A percentile compares a stretch with the other conserved stretches of the same genome.
Conservation (phyloP, 1,140 invertebrate genomes). For the Habropoda laboriosa region DNA sequence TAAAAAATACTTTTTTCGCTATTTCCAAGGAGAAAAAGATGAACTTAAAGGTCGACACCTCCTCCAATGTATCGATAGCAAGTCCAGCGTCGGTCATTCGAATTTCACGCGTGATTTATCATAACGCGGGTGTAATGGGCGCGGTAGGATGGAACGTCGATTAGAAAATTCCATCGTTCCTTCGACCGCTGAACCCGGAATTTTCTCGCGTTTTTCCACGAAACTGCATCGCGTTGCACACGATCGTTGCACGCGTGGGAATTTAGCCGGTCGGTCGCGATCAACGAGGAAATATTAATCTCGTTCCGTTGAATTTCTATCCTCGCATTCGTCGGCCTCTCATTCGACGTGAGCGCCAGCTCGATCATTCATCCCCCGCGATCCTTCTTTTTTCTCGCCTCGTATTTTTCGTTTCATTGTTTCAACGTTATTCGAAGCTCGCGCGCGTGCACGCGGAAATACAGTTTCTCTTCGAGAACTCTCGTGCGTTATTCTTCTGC, state of each 20-base stretch:
- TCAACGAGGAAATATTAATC: constrained; percentile 41
- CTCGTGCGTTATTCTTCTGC: too few species aligned
- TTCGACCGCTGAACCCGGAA: constrained; percentile 3
- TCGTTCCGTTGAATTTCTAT: constrained; percentile 9
- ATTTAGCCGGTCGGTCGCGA: constrained; percentile 33
- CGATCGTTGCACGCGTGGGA: constrained; percentile 15
- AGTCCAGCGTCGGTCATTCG: not conserved
- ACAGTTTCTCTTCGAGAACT: too few species aligned
- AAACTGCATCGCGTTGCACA: constrained; percentile 12
- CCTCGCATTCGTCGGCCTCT: not conserved
- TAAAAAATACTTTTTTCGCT: too few species aligned
- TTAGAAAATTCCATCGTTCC: constrained; percentile 78
- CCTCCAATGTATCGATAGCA: too few species aligned
- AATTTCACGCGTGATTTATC: constrained; percentile 37
- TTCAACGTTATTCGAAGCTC: too few species aligned
- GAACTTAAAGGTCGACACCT: too few species aligned
- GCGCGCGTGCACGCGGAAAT: too few species aligned
- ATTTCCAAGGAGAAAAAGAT: too few species aligned
- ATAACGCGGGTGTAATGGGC: constrained; percentile 46
- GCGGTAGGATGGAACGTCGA: constrained; percentile 73
- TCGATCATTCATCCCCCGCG: not conserved
- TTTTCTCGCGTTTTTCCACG: constrained; percentile 40
- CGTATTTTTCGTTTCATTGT: not conserved
- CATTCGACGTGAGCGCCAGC: too few species aligned
- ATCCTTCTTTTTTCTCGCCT: not conserved